Evolutionary conservation across 2,113 vertebrate species (phyloP).

Genomic region (Paralichthys olivaceus): DNA sequence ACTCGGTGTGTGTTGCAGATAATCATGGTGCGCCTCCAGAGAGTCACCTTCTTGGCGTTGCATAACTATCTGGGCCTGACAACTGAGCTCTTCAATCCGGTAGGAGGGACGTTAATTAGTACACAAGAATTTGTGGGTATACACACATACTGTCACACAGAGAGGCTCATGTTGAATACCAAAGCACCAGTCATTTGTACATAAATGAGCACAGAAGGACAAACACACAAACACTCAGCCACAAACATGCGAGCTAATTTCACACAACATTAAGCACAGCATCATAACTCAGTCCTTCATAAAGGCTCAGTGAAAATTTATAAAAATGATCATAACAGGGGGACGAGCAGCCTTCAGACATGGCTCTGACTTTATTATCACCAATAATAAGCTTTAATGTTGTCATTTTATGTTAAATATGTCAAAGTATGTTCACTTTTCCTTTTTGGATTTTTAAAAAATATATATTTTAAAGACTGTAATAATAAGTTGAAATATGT

Average conservation of each 20-base stretch:
- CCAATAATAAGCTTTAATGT: neutral
- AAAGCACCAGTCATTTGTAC: conserved; percentile 7
- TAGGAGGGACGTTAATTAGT: conserved; percentile 73
- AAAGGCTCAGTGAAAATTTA: conserved; percentile 51
- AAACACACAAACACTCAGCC: conserved; percentile 3
- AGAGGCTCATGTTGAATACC: conserved; percentile 25
- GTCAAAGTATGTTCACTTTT: neutral
- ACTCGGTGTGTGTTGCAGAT: conserved; percentile 83
- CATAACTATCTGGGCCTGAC: conserved; percentile 96
- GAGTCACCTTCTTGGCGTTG: conserved; percentile 93
- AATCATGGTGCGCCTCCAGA: conserved; percentile 97
- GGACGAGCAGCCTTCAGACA: conserved; percentile 5
- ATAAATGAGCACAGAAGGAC: conserved; percentile 32
- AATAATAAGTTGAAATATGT: too few relatives aligned
- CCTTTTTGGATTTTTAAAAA: too few relatives aligned
- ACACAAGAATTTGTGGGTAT: conserved; percentile 19
- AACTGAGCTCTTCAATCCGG: conserved; percentile 93
- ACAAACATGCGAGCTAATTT: conserved; percentile 64
- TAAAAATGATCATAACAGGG: conserved; percentile 32
- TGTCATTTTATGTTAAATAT: neutral
- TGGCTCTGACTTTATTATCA: conserved; percentile 2
- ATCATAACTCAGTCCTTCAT: conserved; percentile 60
- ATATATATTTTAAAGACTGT: too few relatives aligned
- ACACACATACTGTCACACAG: conserved; percentile 14
- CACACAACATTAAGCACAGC: conserved; percentile 74